A percentile compares a stretch with the other conserved stretches of the same genome.
phyloP scores from a whole-genome alignment of 2,888 invertebrate species.

The Idaea straminata region DNA sequence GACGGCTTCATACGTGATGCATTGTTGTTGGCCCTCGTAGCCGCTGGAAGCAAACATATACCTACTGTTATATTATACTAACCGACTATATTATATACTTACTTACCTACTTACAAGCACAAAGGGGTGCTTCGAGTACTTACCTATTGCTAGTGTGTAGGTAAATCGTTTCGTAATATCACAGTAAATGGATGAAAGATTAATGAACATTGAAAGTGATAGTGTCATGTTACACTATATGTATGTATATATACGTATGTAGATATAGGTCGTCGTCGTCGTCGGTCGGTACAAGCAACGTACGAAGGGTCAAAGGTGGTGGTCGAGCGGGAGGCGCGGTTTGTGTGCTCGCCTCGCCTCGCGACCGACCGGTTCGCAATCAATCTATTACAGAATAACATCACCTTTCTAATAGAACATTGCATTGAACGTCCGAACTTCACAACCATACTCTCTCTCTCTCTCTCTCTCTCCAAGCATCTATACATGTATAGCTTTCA shows the following conservation, averaged over 20 bases:
- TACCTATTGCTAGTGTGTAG: not conserved
- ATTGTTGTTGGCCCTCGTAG: constrained; percentile 86
- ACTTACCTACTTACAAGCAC: no score
- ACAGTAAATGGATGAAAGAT: not conserved
- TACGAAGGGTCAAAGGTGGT: not conserved
- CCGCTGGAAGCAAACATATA: constrained; percentile 76
- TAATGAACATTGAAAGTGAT: not conserved
- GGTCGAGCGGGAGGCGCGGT: no score
- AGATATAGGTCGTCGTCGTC: not conserved
- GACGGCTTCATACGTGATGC: constrained; percentile 94
- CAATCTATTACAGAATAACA: not conserved
- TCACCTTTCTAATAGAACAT: not conserved
- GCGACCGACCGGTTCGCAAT: no score
- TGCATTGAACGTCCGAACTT: not conserved
- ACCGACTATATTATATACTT: not conserved
- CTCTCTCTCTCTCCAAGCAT: no score
- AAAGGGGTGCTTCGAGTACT: not conserved
- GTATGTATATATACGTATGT: not conserved
- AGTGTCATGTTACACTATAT: not conserved
- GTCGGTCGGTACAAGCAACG: not conserved
- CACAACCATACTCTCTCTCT: not conserved
- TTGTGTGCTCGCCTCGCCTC: no score
- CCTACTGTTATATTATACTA: constrained; percentile 2
- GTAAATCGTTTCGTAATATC: not conserved
- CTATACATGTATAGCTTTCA: not conserved